Evolutionary conservation across 2,113 vertebrate species (phyloP).

Genomic region (Callipepla squamata): DNA sequence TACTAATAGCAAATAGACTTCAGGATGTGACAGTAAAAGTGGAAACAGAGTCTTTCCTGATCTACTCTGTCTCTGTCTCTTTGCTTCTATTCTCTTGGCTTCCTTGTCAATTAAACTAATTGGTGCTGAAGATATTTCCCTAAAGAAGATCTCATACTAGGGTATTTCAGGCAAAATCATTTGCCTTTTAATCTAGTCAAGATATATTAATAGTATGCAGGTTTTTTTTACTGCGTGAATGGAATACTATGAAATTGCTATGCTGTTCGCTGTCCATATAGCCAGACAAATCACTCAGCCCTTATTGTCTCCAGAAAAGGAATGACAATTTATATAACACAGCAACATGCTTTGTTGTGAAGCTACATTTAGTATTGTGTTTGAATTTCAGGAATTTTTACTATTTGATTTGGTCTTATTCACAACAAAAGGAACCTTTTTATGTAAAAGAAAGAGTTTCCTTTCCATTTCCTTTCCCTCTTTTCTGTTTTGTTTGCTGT

Average conservation of each 20-base stretch:
- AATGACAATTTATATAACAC: slow-evolving; percentile 62
- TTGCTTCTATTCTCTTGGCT: slow-evolving; percentile 61
- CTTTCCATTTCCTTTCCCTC: background rate
- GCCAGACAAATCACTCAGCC: slow-evolving; percentile 56
- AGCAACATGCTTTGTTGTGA: slow-evolving; percentile 29
- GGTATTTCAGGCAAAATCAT: slow-evolving; percentile 76
- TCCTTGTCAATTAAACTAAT: slow-evolving; percentile 80
- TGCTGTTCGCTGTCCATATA: slow-evolving; percentile 49
- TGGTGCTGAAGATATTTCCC: slow-evolving; percentile 76
- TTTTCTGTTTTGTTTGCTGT: background rate
- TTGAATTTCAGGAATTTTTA: slow-evolving; percentile 14
- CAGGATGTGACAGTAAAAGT: slow-evolving; percentile 24
- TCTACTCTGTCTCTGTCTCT: slow-evolving; percentile 47
- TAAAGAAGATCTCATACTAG: slow-evolving; percentile 69
- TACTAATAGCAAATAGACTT: background rate
- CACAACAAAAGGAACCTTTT: slow-evolving; percentile 4
- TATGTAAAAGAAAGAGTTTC: background rate
- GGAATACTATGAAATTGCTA: slow-evolving; percentile 55
- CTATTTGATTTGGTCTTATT: slow-evolving; percentile 13
- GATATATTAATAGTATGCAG: slow-evolving; percentile 73
- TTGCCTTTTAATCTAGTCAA: slow-evolving; percentile 76
- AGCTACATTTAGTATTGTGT: background rate
- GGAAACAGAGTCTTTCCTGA: slow-evolving; percentile 19
- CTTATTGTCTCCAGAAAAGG: slow-evolving; percentile 66
- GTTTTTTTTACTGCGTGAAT: slow-evolving; percentile 32